Evolutionary conservation across 2,797 vertebrate genomes (phyloP), one percentile per base, ranked within the genome.

Genomic region (Miichthys miiuy): DNA sequence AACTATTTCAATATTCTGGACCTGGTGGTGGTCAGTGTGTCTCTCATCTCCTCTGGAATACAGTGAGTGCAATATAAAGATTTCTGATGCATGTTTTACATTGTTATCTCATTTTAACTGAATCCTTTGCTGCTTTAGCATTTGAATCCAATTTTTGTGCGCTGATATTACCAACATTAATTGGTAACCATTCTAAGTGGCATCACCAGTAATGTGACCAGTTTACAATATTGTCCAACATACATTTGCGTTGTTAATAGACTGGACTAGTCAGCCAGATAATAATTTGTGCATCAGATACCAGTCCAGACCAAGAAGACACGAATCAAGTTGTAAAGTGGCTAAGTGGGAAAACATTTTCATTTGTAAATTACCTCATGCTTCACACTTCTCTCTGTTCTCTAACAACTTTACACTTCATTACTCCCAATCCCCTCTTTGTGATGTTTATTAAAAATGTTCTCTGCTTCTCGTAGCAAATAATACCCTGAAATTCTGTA

Each of bases 1-100:
- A 99, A 99, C 93, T 99, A 99, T 89, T 99, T 99, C 94, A 99
- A 99, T 95, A 99, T 99, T 89, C 84, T 99, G 86, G 98, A 99
- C 92, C 95, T 99, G 92, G 96, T 99, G 90, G 98, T 99, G 89
- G 98, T 99, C 95, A 99, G 98, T 68, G 98, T 99, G 86, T 99
- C 98, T 50, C 98, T 99, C 96, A 99, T 99, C 95, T 99, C 98
- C 79, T 99, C 98, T 82, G 97, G 97, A 85, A 99, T 99, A 94
- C 97, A 99, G 98, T 99, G 93, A 99, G 98, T 98, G 69, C 38
- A 57, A 18, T 41, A 0, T 2, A 8, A 16, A 57, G 41, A 42
- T 34, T 69, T 21, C 50, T 64, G 20, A 21, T 61, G 70, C 71
- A 87, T 73, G 72, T 25, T 38, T 78, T 27, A 55, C 17, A 3